These are phyloP conservation scores for Paracanthobrama guichenoti DNA, from an alignment of 2,113 vertebrate species.

Conservation along the genomic window DNA sequence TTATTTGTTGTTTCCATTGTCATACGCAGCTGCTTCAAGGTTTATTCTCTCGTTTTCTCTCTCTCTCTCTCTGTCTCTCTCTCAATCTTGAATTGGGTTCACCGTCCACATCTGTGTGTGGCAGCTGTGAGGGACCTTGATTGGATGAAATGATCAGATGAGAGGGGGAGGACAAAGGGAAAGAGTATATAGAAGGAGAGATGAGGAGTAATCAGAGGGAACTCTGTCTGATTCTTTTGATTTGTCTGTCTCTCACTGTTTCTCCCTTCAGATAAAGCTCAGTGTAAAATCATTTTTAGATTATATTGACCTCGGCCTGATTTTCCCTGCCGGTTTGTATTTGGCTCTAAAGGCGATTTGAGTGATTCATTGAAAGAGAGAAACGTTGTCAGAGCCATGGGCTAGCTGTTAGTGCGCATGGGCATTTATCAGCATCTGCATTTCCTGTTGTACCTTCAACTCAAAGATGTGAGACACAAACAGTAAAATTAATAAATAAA, in stretches of 20 bases:
- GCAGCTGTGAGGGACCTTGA: constrained; percentile 75
- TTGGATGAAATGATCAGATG: constrained; percentile 39
- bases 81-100: constrained; percentile 70
- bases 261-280: constrained; percentile 23
- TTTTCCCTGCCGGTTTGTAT: constrained; percentile 20
- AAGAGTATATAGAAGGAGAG: constrained; percentile 22
- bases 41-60: constrained; percentile 61
- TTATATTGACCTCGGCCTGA: constrained; percentile 36
- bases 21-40: constrained; percentile 74
- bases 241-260: constrained; percentile 25
- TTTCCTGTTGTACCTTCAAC: background rate
- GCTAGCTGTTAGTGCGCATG: background rate
- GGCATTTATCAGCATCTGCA: background rate
- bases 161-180: constrained; percentile 24
- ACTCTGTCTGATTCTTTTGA: constrained; percentile 66
- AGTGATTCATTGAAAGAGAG: constrained; percentile 13
- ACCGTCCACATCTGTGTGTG: constrained; percentile 77
- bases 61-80: constrained; percentile 48
- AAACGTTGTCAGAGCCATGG: background rate
- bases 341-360: background rate
- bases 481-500: background rate
- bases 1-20: constrained; percentile 56
- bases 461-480: background rate
- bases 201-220: constrained; percentile 39
- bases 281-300: constrained; percentile 29